Evolutionary conservation across 2,113 vertebrate species (phyloP).

Genomic region (Elephas maximus): DNA sequence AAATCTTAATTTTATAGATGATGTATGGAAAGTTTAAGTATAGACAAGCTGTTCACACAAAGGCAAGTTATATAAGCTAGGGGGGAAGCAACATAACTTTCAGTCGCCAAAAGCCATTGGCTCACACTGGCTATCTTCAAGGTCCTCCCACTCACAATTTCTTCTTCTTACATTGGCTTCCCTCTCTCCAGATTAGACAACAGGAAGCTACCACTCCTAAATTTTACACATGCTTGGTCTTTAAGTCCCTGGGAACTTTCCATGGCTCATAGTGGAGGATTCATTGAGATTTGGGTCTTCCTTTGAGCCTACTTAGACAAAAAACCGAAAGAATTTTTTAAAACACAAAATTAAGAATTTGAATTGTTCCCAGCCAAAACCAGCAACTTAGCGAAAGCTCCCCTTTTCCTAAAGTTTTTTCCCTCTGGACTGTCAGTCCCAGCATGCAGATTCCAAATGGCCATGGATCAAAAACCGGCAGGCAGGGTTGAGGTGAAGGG

Average conservation of each 20-base stretch:
- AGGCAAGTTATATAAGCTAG: slow-evolving; percentile 13
- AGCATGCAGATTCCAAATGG: neutral
- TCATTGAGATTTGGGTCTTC: neutral
- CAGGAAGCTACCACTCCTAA: neutral
- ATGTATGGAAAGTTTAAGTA: neutral
- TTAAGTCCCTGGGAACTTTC: slow-evolving; percentile 23
- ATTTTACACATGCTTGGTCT: neutral
- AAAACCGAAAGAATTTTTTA: neutral
- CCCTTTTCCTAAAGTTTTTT: neutral
- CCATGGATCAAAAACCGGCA: neutral
- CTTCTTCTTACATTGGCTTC: neutral
- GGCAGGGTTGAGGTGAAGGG: neutral
- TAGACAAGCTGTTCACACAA: neutral
- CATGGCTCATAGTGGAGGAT: neutral
- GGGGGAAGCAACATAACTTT: neutral
- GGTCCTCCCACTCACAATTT: neutral
- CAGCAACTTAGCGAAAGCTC: slow-evolving; percentile 35
- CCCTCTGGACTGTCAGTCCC: neutral
- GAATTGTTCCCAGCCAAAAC: slow-evolving; percentile 20
- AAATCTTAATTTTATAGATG: neutral
- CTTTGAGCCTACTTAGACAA: slow-evolving; percentile 29
- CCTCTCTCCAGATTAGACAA: neutral
- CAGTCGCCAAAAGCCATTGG: neutral
- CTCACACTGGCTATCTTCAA: neutral
- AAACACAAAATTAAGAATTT: slow-evolving; percentile 44